Base-by-base conservation (phyloP, 2,797 vertebrate genomes). In the Channallabes apus region DNA sequence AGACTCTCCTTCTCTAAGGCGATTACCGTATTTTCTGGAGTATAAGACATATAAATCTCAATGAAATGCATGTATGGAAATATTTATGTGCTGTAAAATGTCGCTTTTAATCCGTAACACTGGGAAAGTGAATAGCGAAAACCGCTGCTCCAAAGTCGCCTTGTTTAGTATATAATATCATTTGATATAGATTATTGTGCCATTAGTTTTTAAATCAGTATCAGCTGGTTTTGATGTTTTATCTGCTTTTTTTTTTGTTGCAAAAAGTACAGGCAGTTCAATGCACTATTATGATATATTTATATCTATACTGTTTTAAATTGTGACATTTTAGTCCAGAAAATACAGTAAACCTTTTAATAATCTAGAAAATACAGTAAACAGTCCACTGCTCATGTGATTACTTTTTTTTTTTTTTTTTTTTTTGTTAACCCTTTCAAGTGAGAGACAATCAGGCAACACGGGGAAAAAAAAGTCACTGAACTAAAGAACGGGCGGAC, bases 401-500 rank as follows among this genome's bases (percentile, higher is more conserved):
- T n/a, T 11, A 18, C 35, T 46, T 15, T n/a, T 76, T 38, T 11
- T 24, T 87, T 68, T 24, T 87, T 68, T 84, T 58, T 79, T 83
- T 41, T 81, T 58, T 79, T 79, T 71, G 41, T 65, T 86, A 61
- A 73, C 77, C 71, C 35, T 68, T 69, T 58, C 64, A 54, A 51
- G 61, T 32, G 38, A 72, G 81, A 82, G 79, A 41, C 83, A 56
- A 83, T 51, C 72, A 71, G 56, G 59, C 46, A 65, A 86, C 56
- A 59, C 83, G 77, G 59, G 15, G 32, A 41, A 41, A 51, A 46
- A 46, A 38, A 80, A 81, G 73, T 22, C 73, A 77, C 86, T 56
- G 82, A 86, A 86, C 71, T 69, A 64, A 77, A 79, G 88, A 85
- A 80, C 76, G 86, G 87, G 3, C 68, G 83, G 80, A 80, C 84